Conservation (phyloP, 2,113 vertebrate genomes). For the Nymphicus hollandicus region DNA sequence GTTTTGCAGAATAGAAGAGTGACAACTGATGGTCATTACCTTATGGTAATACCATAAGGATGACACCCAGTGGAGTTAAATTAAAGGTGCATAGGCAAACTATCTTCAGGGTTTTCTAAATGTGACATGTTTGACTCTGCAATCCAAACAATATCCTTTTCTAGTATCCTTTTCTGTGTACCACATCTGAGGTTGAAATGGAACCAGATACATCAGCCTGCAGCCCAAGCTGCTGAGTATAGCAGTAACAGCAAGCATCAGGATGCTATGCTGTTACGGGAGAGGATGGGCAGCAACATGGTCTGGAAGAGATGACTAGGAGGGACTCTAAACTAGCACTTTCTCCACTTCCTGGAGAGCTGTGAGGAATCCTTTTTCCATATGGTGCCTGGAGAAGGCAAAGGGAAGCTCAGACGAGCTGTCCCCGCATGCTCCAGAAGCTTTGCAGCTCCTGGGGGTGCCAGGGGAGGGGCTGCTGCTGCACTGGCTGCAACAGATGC, state of each 20-base stretch:
- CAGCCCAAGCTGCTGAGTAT: not conserved
- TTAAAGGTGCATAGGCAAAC: not conserved
- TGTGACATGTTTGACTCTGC: not conserved
- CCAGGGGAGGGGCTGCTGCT: rapidly evolving
- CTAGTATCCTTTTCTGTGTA: not conserved
- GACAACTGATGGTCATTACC: not conserved
- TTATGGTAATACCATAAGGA: not conserved
- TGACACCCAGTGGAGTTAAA: not conserved
- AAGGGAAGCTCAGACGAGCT: not conserved
- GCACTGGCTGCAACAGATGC: not conserved
- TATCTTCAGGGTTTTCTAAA: not conserved
- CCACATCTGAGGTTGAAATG: not conserved
- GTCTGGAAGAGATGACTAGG: not conserved
- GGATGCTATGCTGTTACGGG: not conserved
- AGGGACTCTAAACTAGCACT: not conserved
- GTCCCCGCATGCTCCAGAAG: not conserved
- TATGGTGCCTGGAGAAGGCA: rapidly evolving
- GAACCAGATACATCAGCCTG: rapidly evolving
- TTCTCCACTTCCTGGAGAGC: not conserved
- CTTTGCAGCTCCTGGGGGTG: not conserved
- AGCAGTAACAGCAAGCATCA: not conserved
- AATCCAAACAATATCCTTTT: not conserved
- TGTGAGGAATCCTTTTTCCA: not conserved
- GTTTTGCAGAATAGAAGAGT: not conserved
- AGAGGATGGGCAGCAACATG: not conserved